Evolutionary conservation across 1,140 invertebrate genomes (phyloP), one percentile per base, ranked within the genome.

Genomic region (Calephelis nemesis): DNA sequence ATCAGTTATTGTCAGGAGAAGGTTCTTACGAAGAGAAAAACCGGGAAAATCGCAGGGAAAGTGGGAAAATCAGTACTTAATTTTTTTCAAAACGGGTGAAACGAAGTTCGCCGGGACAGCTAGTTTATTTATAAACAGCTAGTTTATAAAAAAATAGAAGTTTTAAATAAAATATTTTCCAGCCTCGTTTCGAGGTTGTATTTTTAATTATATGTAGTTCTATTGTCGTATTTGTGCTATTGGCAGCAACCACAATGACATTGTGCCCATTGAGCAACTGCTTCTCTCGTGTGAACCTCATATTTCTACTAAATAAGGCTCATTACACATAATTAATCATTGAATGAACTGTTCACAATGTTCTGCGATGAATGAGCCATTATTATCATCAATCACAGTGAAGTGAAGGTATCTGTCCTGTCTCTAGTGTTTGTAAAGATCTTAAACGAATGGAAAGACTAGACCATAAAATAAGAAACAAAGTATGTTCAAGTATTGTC

Each of bases 221-320:
- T 65, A 54, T 65, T 65, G 52, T 69, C 67, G 69, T 69, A 63
- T 65, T 42, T 62, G 15, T 40, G 47, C 39, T 66, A 58, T 62
- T 45, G 13, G 60, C 45, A n/a, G 63, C 19, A 72, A 72, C 68
- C 75, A 58, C 69, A 74, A 63, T 52, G 71, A 68, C 75, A 75
- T 73, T 75, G 71, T 73, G 73, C 75, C 50, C 70, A 69, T 75
- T 77, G 67, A 54, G 67, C 67, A 71, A 75, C 66, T 62, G 60
- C 54, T 68, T 54, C 52, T 71, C 19, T 64, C 65, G 52, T 70
- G 69, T 74, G 72, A 74, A 74, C 67, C 69, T 70, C 64, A 62
- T 70, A 72, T 72, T 74, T 62, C 74, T 67, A 47, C 70, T 64
- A 70, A 47, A 70, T 68, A 63, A 52, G 69, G 63, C 60, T 60